phyloP scores from a whole-genome alignment of 2,888 invertebrate genomes.

The Drosophila demipolita region DNA sequence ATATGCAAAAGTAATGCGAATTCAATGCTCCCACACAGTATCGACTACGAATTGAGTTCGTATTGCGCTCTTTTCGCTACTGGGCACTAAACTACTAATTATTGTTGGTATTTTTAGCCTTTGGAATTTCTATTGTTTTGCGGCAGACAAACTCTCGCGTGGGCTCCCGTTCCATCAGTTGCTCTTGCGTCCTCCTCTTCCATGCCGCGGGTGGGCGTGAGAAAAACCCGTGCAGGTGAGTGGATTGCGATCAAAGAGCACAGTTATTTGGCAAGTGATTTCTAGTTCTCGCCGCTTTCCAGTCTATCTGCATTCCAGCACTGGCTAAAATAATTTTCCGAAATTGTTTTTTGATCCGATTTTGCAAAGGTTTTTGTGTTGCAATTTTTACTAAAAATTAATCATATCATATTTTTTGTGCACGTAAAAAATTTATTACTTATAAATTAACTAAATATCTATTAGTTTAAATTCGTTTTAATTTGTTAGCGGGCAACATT shows the following conservation, averaged over 20 bases:
- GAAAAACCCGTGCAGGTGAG: conserved; percentile 39
- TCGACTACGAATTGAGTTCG: not conserved
- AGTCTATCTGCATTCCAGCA: not conserved
- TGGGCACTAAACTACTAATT: conserved; percentile 9
- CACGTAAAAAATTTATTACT: not conserved
- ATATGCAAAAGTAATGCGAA: too few relatives aligned
- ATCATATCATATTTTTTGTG: not conserved
- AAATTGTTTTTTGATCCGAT: not conserved
- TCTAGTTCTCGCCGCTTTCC: conserved; percentile 5
- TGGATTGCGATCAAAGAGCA: conserved; percentile 14
- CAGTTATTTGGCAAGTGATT: conserved; percentile 18
- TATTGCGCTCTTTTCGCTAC: not conserved
- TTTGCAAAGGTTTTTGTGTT: not conserved
- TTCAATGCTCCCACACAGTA: not conserved
- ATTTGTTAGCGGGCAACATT: not conserved
- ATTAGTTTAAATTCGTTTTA: not conserved
- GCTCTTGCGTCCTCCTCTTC: conserved; percentile 7
- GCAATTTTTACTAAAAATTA: not conserved
- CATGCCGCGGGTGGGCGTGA: conserved; percentile 52
- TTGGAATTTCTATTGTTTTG: conserved; percentile 68
- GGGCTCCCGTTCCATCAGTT: conserved; percentile 39
- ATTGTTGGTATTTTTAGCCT: conserved; percentile 33
- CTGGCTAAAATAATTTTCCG: not conserved
- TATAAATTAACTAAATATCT: not conserved
- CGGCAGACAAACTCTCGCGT: conserved; percentile 57